These are phyloP conservation scores for Latrodectus hesperus DNA, from an alignment of 2,888 invertebrate genomes.

Conservation along the genomic window DNA sequence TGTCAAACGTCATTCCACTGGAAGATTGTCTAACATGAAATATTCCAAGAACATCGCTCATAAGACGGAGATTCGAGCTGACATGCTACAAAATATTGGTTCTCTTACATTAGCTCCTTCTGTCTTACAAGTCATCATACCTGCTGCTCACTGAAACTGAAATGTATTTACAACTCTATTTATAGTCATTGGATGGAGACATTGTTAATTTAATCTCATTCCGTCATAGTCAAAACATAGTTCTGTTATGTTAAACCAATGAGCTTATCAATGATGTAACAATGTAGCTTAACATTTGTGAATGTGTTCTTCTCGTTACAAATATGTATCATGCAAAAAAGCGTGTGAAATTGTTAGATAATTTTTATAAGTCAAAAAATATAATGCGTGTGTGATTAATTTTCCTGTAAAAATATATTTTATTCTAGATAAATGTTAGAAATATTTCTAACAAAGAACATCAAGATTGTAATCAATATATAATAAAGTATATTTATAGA, in stretches of 20 bases:
- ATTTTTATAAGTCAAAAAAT: no score
- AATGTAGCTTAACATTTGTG: background rate
- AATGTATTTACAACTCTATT: background rate
- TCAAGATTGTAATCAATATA: no score
- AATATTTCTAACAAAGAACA: no score
- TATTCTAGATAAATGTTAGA: no score
- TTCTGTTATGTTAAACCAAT: slow-evolving; percentile 30
- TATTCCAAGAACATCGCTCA: slow-evolving; percentile 72
- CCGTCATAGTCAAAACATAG: background rate
- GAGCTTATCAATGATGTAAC: slow-evolving; percentile 12
- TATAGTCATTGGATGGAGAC: slow-evolving; percentile 13
- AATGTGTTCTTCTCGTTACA: no score
- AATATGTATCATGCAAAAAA: no score
- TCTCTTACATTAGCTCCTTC: slow-evolving; percentile 52
- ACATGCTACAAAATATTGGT: slow-evolving; percentile 33
- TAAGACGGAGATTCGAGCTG: slow-evolving; percentile 41
- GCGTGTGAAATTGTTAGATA: no score
- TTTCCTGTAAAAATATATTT: no score
- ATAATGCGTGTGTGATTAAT: no score
- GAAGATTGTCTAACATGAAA: slow-evolving; percentile 41
- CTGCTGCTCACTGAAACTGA: slow-evolving; percentile 36
- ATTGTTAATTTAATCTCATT: slow-evolving; percentile 37
- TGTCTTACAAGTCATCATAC: slow-evolving; percentile 65
- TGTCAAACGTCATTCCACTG: slow-evolving; percentile 85
- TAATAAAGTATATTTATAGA: no score